Percentiles rank a stretch among this genome's conserved stretches.
Evolutionary conservation across 2,888 invertebrate genomes (phyloP).

Genomic region (Salpingus planirostris): DNA sequence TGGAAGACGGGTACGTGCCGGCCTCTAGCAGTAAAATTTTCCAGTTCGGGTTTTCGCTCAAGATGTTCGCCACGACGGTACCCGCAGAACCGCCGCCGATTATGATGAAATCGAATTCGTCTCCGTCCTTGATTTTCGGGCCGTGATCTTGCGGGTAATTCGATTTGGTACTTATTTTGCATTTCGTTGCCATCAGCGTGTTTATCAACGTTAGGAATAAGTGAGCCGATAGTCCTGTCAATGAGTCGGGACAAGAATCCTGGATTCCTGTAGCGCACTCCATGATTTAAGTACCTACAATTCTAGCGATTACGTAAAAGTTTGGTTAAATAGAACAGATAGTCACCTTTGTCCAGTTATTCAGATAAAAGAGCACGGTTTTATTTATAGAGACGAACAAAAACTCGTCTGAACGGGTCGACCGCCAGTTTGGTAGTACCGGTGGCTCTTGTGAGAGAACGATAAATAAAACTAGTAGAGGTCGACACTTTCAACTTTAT

Average conservation of each 20-base stretch:
- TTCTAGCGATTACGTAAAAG: no score
- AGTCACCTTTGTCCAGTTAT: not conserved
- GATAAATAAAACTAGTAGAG: no score
- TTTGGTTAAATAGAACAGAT: not conserved
- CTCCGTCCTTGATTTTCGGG: constrained; percentile 17
- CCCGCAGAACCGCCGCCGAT: constrained; percentile 48
- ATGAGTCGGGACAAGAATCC: constrained; percentile 19
- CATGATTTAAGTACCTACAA: constrained; percentile 2
- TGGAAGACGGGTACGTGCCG: constrained; percentile 42
- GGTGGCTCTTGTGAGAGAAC: no score
- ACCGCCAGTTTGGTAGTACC: no score
- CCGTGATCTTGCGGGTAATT: constrained; percentile 25
- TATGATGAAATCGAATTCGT: constrained; percentile 45
- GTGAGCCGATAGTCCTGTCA: constrained; percentile 40
- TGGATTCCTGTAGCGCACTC: not conserved
- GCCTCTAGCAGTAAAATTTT: constrained; percentile 46
- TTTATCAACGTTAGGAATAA: constrained; percentile 52
- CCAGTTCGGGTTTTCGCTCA: constrained; percentile 42
- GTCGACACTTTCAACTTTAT: no score
- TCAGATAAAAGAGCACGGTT: not conserved
- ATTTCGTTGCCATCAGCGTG: constrained; percentile 47
- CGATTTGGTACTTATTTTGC: constrained; percentile 12
- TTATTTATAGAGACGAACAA: not conserved
- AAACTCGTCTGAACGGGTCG: not conserved
- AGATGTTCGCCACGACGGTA: constrained; percentile 44